Evolutionary conservation across 2,113 vertebrate genomes (phyloP), one percentile per base, ranked within the genome.

Genomic region (Oryzias javanicus): DNA sequence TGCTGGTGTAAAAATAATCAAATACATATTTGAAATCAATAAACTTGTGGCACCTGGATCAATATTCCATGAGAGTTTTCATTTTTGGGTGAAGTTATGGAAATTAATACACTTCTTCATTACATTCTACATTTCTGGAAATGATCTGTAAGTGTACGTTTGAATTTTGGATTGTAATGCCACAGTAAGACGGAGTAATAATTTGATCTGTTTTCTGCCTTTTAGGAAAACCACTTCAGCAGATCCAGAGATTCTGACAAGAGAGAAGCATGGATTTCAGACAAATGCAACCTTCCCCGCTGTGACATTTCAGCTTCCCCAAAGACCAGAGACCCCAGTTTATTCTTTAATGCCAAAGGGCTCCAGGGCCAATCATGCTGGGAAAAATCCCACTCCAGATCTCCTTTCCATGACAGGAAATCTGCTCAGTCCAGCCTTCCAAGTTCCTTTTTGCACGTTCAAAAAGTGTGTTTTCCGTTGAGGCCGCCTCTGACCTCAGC

Each of bases 401-500:
- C 80, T 0, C 6, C 54, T 45, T 61, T 24, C 1, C 17, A 56
- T 22, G 6, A n/a, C 44, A 70, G 1, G 42, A 79, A 58, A 60
- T 51, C 49, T 25, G 68, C 86, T 0, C 49, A 59, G 1, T 67
- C 24, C 5, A 88, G 79, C 41, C 17, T 87, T 25, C 89, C 89
- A 0, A 46, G 75, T 10, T 78, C 80, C 1, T 60, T 85, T 6
- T 61, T 66, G 0, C 75, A 88, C 49, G 81, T 78, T 0, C 72
- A 80, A 41, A 74, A 71, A 27, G 86, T 78, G 3, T 72, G 66
- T 52, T 40, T 44, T 44, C 83, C 86, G 44, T 12, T 64, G 7
- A 84, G 66, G 48, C 86, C 78, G 0, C 84, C 17, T 1, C 74
- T 81, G 61, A 79, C 74, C 35, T 90, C 89, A 42, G 82, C 84